A percentile compares a stretch with the other conserved stretches of the same genome.
phyloP scores from a whole-genome alignment of 1,140 invertebrate genomes.

The Lepidurus arcticus region DNA sequence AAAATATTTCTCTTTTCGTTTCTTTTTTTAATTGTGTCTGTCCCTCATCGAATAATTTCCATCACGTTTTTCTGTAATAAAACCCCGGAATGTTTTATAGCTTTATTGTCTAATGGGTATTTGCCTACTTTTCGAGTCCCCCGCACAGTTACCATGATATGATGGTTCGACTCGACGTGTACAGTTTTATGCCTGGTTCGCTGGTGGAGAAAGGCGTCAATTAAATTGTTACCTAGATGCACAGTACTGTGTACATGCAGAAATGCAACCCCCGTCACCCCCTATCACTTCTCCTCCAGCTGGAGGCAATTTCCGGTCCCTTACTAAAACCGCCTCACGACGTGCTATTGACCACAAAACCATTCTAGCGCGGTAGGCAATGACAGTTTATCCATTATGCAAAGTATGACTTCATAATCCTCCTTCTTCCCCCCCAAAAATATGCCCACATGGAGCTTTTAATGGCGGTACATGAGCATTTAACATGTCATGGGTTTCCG shows the following conservation, averaged over 20 bases:
- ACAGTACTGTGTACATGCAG: neutral
- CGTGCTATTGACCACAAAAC: neutral
- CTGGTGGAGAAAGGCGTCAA: neutral
- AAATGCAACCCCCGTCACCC: neutral
- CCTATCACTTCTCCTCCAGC: neutral
- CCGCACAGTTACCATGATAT: neutral
- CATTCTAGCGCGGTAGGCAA: constrained; percentile 9
- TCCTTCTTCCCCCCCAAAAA: neutral
- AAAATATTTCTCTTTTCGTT: neutral
- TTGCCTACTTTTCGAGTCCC: neutral
- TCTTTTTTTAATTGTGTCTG: neutral
- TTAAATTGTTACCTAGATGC: neutral
- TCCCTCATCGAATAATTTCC: neutral
- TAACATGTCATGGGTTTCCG: neutral
- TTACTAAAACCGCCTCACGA: neutral
- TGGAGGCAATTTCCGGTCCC: neutral
- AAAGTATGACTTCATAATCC: constrained; percentile 10
- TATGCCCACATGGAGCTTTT: neutral
- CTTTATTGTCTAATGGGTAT: too few species aligned
- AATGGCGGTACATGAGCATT: neutral
- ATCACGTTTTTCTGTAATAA: too few species aligned
- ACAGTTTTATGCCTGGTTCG: neutral
- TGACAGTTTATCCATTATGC: neutral
- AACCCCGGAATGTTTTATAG: too few species aligned
- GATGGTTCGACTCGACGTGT: neutral